Evolutionary conservation across 2,888 invertebrate genomes (phyloP), one percentile per base, ranked within the genome.

Genomic region (Polyommatus icarus): DNA sequence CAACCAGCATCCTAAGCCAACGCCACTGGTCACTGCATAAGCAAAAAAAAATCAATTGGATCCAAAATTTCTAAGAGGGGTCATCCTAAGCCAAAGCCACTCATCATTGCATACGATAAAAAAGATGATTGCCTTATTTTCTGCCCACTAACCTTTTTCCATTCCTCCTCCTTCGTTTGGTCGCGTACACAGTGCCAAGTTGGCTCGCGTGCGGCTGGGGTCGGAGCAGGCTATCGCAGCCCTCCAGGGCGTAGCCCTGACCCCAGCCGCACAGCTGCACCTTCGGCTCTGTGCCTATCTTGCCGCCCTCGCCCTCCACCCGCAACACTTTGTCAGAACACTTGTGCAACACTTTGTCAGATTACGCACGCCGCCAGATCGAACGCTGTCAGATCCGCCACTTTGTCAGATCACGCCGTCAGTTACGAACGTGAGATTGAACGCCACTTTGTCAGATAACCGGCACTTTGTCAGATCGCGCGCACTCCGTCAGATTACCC

Each of bases 111-210:
- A 54, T 54, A 5, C 15, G 5, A 4, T 15, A 54, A 54, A 54
- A 50, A 54, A 46, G 0, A 10, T 10, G 6, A 40, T 40, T 40
- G 40, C 29, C 29, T 32, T 1, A 12, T 46, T 18, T 54, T n/a
- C 7, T n/a, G 36, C 10, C 24, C 7, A 76, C 96, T 93, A 91
- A 99, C 99, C 98, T 99, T 95, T 99, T 99, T 83, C 99, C 99
- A 94, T 99, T 99, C 89, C 99, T 95, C 87, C 99, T 95, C 88
- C 99, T 96, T 88, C 99, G 95, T 94, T 99, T 99, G 85, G 99
- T 99, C 85, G 99, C 99, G 93, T 99, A 99, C 87, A 99, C 99
- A 86, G 99, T 99, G 84, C 98, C 98, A 87, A 98, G 96, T 90
- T 98, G 98, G 95, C 97, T 98, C 79, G 95, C 91, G 89, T 96